These are phyloP conservation scores for Monochamus saltuarius DNA, from an alignment of 1,140 invertebrate species.

Conservation along the genomic window DNA sequence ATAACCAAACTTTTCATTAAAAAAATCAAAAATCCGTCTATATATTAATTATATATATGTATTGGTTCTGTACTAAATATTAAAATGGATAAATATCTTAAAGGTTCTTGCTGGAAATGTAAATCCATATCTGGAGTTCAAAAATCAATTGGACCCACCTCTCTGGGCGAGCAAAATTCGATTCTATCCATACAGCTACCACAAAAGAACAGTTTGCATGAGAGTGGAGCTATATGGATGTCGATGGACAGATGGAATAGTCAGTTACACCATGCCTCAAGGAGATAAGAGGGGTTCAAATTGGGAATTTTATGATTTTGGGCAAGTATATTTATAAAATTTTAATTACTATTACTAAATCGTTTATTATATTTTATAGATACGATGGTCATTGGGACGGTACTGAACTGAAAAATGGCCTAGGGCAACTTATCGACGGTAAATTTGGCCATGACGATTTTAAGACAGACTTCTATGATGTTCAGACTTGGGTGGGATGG, in stretches of 20 bases:
- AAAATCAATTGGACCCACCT: conserved; percentile 70
- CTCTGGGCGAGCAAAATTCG: conserved; percentile 72
- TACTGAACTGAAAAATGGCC: conserved; percentile 65
- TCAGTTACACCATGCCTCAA: conserved; percentile 81
- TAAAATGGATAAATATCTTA: conserved; percentile 23
- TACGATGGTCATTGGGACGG: conserved; percentile 70
- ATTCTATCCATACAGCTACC: conserved; percentile 72
- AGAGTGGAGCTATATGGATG: conserved; percentile 77
- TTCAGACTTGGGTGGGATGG: conserved; percentile 90
- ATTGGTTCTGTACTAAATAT: neutral
- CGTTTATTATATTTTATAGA: conserved; percentile 12
- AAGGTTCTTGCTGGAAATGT: conserved; percentile 79
- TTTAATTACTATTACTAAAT: neutral
- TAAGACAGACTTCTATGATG: conserved; percentile 65
- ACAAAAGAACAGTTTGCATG: conserved; percentile 76
- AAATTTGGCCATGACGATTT: conserved; percentile 66
- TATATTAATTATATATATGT: too few relatives aligned
- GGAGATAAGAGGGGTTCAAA: conserved; percentile 70
- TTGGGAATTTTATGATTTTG: conserved; percentile 77
- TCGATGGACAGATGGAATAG: conserved; percentile 70
- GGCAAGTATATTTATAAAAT: conserved; percentile 28
- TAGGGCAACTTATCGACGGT: conserved; percentile 84
- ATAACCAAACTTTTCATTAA: too few relatives aligned
- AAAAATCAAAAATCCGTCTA: too few relatives aligned
- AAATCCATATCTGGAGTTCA: conserved; percentile 80